Percentiles rank a stretch among this genome's conserved stretches.
Conservation (phyloP, 2,888 invertebrate genomes). For the Chymomyza amoena region DNA sequence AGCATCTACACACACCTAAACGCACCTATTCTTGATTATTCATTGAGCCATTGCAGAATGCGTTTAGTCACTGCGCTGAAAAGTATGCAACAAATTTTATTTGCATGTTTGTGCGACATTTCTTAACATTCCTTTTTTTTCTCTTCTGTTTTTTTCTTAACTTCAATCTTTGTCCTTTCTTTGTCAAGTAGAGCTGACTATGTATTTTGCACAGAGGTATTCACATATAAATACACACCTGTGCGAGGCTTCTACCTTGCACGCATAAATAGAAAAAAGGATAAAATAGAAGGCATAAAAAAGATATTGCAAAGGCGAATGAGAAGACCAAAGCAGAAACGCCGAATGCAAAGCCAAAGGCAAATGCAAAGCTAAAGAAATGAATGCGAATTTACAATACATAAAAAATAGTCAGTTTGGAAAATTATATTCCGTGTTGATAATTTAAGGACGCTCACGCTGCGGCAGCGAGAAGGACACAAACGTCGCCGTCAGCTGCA, state of each 20-base stretch:
- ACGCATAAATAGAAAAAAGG: neutral
- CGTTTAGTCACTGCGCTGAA: slow-evolving; percentile 36
- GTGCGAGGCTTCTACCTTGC: neutral
- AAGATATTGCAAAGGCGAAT: neutral
- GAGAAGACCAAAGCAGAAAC: neutral
- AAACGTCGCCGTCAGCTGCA: neutral
- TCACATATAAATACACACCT: neutral
- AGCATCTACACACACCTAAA: slow-evolving; percentile 2
- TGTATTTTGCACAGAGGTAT: neutral
- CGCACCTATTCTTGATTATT: neutral
- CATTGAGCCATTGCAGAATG: neutral
- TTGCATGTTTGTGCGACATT: slow-evolving; percentile 56
- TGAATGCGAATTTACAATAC: slow-evolving; percentile 60
- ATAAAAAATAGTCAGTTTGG: slow-evolving; percentile 73
- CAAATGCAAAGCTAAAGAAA: slow-evolving; percentile 22
- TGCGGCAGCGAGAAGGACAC: neutral
- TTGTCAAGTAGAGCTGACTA: neutral
- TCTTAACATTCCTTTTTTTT: slow-evolving; percentile 16
- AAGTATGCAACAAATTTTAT: slow-evolving; percentile 68
- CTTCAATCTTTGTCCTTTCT: neutral
- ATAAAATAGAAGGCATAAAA: neutral
- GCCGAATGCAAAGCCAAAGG: slow-evolving; percentile 6
- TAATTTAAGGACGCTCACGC: slow-evolving; percentile 71
- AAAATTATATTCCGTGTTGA: slow-evolving; percentile 72
- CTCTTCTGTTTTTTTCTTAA: neutral